These are phyloP conservation scores for Anhinga rufa DNA, from an alignment of 2,113 vertebrate genomes.

Conservation along the genomic window DNA sequence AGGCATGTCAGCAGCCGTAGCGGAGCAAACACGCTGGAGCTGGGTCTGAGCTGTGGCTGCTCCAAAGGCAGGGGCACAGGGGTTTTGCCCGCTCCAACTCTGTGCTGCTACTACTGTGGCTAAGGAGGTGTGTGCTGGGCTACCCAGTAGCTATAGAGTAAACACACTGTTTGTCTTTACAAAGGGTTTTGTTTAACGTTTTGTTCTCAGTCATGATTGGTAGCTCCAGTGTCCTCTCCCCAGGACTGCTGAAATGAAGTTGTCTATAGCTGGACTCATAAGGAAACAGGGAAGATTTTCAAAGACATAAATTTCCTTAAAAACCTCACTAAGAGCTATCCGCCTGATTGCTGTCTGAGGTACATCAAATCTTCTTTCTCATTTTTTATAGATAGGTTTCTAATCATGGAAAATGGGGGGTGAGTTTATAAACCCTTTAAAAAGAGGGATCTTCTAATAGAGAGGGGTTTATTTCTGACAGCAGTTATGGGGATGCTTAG, in stretches of 20 bases:
- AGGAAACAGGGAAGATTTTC: background rate
- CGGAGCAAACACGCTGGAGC: background rate
- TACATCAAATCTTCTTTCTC: background rate
- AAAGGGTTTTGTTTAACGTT: background rate
- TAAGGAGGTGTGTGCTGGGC: background rate
- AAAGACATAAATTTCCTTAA: background rate
- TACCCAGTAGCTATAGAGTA: background rate
- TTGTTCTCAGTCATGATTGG: background rate
- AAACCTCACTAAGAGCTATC: background rate
- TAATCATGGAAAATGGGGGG: background rate
- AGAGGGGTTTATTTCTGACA: background rate
- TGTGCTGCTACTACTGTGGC: accelerated
- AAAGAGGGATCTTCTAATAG: background rate
- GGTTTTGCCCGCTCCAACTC: accelerated
- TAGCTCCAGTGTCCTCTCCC: background rate
- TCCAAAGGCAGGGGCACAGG: accelerated
- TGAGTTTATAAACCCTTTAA: background rate
- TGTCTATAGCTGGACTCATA: background rate
- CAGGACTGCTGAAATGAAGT: background rate
- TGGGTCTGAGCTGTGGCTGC: background rate
- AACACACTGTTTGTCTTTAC: background rate
- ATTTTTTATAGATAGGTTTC: background rate
- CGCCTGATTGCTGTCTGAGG: background rate
- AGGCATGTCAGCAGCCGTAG: background rate
- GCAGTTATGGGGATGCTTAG: background rate